Conservation (phyloP, 2,797 vertebrate genomes). For the Lepidocolaptes lacrymiger region DNA sequence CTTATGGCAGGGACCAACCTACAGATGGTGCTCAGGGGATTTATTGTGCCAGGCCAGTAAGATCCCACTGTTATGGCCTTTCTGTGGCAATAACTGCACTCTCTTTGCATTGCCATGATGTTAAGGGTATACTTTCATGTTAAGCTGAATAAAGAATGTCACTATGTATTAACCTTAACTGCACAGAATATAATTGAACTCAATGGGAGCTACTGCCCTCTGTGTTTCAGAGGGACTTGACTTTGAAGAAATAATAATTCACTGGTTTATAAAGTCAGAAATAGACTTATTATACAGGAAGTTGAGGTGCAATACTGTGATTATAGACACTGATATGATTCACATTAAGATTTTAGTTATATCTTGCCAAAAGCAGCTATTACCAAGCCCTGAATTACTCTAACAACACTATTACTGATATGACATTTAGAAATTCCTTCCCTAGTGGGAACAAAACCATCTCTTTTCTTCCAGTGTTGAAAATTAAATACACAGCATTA, state of each 20-base stretch:
- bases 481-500: constrained; percentile 74
- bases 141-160: constrained; percentile 8
- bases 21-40: neutral
- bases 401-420: constrained; percentile 38
- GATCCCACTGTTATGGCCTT: neutral
- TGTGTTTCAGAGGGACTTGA: constrained; percentile 21
- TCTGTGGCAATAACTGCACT: neutral
- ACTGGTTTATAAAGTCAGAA: constrained; percentile 42
- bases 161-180: constrained; percentile 28
- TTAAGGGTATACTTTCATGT: constrained; percentile 6
- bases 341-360: constrained; percentile 50
- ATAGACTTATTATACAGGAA: constrained; percentile 42
- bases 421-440: constrained; percentile 69
- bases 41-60: neutral
- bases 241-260: constrained; percentile 56
- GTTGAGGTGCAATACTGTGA: neutral
- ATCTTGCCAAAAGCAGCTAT: constrained; percentile 63
- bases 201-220: constrained; percentile 28
- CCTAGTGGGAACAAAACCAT: constrained; percentile 59
- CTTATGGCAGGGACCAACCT: neutral
- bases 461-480: constrained; percentile 63
- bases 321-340: neutral
- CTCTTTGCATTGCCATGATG: neutral
- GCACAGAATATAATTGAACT: constrained; percentile 24
- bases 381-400: constrained; percentile 49